Evolutionary conservation across 2,888 invertebrate species (phyloP).

Genomic region (Elysia crispata): DNA sequence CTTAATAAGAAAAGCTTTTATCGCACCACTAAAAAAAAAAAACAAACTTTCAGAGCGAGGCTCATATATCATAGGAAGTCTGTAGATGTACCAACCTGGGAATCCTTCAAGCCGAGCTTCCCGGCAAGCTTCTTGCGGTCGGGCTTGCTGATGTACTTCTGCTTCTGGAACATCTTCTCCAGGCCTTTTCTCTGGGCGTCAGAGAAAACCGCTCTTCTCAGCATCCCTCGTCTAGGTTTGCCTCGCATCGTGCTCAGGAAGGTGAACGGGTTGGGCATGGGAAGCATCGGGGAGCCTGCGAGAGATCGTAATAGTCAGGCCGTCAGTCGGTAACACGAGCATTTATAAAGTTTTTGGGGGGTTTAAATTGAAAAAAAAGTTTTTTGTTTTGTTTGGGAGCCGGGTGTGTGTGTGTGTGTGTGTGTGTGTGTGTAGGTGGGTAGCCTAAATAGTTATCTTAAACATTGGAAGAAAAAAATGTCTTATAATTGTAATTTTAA

Average conservation of each 20-base stretch:
- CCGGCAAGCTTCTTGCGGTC: slow-evolving; percentile 98
- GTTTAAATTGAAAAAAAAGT: neutral
- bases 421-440: slow-evolving; percentile 29
- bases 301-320: neutral
- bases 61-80: too few species aligned
- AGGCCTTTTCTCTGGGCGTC: slow-evolving; percentile 96
- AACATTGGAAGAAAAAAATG: too few species aligned
- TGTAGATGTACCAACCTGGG: slow-evolving; percentile 90
- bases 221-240: slow-evolving; percentile 95
- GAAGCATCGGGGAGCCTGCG: slow-evolving; percentile 68
- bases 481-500: too few species aligned
- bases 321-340: neutral
- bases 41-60: too few species aligned
- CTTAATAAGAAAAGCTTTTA: too few species aligned
- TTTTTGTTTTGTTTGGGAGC: slow-evolving; percentile 2
- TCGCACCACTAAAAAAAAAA: too few species aligned
- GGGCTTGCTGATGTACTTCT: slow-evolving; percentile 99
- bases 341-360: too few species aligned
- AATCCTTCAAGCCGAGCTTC: slow-evolving; percentile 96
- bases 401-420: slow-evolving; percentile 26
- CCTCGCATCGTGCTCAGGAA: slow-evolving; percentile 75
- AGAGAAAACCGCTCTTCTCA: slow-evolving; percentile 97
- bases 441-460: too few species aligned
- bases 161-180: slow-evolving; percentile 96
- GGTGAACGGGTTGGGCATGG: slow-evolving; percentile 73